Evolutionary conservation across 2,888 invertebrate species (phyloP), one percentile per base, ranked within the genome.

Genomic region (Pristionchus entomophagus): DNA sequence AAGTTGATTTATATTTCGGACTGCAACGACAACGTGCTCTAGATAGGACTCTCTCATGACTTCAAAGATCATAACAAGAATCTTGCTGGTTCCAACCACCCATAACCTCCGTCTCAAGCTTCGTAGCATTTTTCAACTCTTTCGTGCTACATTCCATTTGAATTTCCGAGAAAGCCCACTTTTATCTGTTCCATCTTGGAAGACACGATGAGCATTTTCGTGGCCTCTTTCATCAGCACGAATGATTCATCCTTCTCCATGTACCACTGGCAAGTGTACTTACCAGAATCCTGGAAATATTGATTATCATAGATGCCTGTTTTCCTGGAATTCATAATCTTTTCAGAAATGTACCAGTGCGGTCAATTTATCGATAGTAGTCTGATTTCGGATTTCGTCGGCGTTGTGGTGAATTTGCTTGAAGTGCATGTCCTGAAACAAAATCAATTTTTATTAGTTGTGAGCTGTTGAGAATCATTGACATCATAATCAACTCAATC

Each of bases 231-330:
- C 26, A 51, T 26, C 35, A 51, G 77, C 17, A 77, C 56, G 22
- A n/a, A 77, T 32, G n/a, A 45, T 19, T 49, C 49, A 8, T 77
- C 53, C 38, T 62, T 17, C 29, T 85, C 85, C 77, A 51, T 85
- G 77, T 32, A 85, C 85, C 85, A 85, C 32, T 17, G 26, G 38
- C 85, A 85, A 17, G 73, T 38, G 32, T 85, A 85, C 12, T n/a
- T 8, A 8, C 85, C 85, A 12, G 53, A 35, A n/a, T 85, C 85
- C 85, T 85, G 59, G 19, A 49, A 81, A 49, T 51, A 51, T 38
- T 22, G 2, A 35, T 32, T 0, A 26, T 35, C 45, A 6, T 51
- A 14, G n/a, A n/a, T n/a, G n/a, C 14, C 4, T 49, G 32, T 59
- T 22, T 17, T n/a, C 2, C 4, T 29, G 8, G 3, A 80, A 22